Base-by-base conservation (phyloP, 1,140 invertebrate genomes). In the Oedothorax gibbosus region DNA sequence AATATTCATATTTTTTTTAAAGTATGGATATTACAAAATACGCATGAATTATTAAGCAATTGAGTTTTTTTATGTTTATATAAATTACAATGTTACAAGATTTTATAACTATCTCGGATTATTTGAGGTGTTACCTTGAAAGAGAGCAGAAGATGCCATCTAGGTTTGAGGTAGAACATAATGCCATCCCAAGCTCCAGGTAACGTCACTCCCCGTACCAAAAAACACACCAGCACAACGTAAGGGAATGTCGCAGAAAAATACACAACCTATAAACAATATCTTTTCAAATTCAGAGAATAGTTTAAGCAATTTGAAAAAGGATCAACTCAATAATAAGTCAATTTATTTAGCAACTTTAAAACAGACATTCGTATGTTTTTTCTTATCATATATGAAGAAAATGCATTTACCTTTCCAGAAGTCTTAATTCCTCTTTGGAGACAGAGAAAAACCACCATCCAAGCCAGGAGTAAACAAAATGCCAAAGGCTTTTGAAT, bases 171-270 rank as follows among this genome's bases (percentile, higher is more conserved):
- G 76, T 91, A 91, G 77, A 89, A 90, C 51, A 89, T 86, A 35
- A 91, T 88, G 4, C 89, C 89, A n/a, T 91, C 89, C 35, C 85
- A 85, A 21, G 93, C 92, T 35, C 93, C 93, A 50, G 92, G 90
- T 86, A 94, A 88, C 10, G 93, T 93, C 60, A 93, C 90, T 49
- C 93, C 92, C 86, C 93, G 89, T 72, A 91, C 89, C 85, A 94
- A 90, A 72, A 94, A 90, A 85, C 93, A 92, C 64, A 93, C 88
- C 84, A 94, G 90, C 71, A 94, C 92, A 50, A 93, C 90, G 88
- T 94, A 94, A 60, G 93, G 94, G 88, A 94, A 93, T 71, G 93
- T 89, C 7, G 93, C 93, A 81, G 93, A 93, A 88, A 95, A 92
- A 91, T 94, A 94, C 85, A 94, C 93, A 83, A 93, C 92, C 93